phyloP scores from a whole-genome alignment of 1,140 invertebrate genomes.

The Caenorhabditis inopinata region DNA sequence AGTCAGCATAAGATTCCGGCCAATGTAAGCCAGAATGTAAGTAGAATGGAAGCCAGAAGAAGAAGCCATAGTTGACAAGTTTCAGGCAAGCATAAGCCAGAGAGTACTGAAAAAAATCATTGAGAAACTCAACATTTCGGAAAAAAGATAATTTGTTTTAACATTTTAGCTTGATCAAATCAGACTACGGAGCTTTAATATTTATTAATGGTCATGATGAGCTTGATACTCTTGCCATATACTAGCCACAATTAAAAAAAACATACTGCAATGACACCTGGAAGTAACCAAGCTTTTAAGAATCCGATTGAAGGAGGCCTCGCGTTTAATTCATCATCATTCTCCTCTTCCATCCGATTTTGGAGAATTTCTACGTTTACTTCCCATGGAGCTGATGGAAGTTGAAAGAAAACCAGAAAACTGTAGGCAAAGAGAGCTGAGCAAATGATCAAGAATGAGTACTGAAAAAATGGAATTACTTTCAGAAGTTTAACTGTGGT shows the following conservation, averaged over 20 bases:
- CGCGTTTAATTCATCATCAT: conserved; percentile 9
- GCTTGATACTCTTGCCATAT: no score
- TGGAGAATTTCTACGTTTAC: conserved; percentile 42
- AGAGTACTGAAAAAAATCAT: conserved; percentile 66
- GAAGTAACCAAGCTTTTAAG: conserved; percentile 67
- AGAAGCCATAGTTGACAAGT: conserved; percentile 71
- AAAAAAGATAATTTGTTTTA: no score
- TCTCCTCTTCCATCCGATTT: not conserved
- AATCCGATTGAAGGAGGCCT: conserved; percentile 56
- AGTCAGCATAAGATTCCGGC: conserved; percentile 67
- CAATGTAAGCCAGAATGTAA: conserved; percentile 64
- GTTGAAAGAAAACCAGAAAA: conserved; percentile 66
- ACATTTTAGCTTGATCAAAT: no score
- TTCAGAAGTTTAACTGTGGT: not conserved
- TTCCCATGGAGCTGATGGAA: conserved; percentile 67
- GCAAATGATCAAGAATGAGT: conserved; percentile 68
- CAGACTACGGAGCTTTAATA: no score
- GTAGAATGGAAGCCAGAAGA: conserved; percentile 71
- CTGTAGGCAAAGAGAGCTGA: conserved; percentile 67
- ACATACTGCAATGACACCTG: conserved; percentile 68
- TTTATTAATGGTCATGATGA: no score
- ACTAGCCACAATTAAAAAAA: not conserved
- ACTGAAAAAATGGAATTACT: conserved; percentile 60
- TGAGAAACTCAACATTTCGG: not conserved
- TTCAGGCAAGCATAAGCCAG: conserved; percentile 70